A percentile compares a stretch with the other conserved stretches of the same genome.
These are phyloP conservation scores for Discoglossus pictus DNA, from an alignment of 2,797 vertebrate species.

Conservation along the genomic window DNA sequence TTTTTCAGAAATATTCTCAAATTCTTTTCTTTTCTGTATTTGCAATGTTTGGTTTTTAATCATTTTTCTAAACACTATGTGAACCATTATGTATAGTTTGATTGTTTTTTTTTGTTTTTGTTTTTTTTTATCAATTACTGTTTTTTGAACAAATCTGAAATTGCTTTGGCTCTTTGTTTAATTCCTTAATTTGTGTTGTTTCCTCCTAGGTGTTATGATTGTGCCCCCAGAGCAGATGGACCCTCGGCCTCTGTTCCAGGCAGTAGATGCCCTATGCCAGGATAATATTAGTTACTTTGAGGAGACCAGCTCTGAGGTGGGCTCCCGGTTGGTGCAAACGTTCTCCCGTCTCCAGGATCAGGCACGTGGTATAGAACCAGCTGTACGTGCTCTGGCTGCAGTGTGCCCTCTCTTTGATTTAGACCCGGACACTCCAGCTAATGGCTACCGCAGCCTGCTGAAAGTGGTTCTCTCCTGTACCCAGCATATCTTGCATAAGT, in stretches of 20 bases:
- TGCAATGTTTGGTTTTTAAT: too few species aligned
- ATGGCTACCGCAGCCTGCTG: constrained; percentile 88
- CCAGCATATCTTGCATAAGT: constrained; percentile 88
- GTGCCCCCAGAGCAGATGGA: constrained; percentile 76
- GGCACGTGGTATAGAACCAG: constrained; percentile 75
- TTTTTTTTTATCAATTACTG: too few species aligned
- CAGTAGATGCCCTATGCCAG: constrained; percentile 78
- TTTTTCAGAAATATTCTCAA: too few species aligned
- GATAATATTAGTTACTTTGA: constrained; percentile 82
- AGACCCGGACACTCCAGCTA: constrained; percentile 84
- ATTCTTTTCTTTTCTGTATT: too few species aligned
- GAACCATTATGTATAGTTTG: too few species aligned
- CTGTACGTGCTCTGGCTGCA: constrained; percentile 72
- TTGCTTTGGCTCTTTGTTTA: too few species aligned
- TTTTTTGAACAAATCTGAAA: too few species aligned
- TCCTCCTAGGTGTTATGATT: constrained; percentile 51
- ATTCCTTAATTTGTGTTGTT: neutral
- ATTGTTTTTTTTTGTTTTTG: too few species aligned
- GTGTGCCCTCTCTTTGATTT: constrained; percentile 88
- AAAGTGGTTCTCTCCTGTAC: constrained; percentile 87
- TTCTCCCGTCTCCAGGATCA: constrained; percentile 81
- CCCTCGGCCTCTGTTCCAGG: constrained; percentile 79
- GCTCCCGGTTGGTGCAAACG: constrained; percentile 70
- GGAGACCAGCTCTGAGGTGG: constrained; percentile 71
- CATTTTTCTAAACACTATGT: too few species aligned